Percentiles rank a stretch among this genome's conserved stretches.
phyloP scores from a whole-genome alignment of 2,797 vertebrate species.

The Triplophysa bombifrons region DNA sequence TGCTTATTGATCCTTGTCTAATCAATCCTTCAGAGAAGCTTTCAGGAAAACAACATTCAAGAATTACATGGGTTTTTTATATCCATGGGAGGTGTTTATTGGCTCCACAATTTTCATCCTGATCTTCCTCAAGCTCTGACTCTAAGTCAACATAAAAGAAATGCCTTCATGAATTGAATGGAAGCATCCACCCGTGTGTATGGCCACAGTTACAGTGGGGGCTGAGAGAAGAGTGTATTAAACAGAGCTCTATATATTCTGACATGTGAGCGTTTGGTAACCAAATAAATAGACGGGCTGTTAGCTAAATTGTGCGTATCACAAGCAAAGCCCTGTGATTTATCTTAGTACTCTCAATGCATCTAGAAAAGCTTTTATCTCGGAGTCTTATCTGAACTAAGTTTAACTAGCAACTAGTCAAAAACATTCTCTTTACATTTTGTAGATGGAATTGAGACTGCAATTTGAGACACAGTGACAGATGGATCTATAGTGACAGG shows the following conservation, averaged over 20 bases:
- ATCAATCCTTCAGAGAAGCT: not conserved
- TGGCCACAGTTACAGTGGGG: conserved; percentile 38
- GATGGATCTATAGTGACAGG: not conserved
- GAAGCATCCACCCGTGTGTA: conserved; percentile 51
- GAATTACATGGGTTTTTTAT: not conserved
- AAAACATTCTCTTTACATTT: not conserved
- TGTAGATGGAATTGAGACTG: not conserved
- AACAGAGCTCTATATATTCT: conserved; percentile 43
- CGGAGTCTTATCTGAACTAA: not conserved
- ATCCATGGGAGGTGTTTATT: not conserved
- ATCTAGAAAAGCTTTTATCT: conserved; percentile 10
- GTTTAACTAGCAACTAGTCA: not conserved
- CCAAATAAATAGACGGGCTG: conserved; percentile 26
- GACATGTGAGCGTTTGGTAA: conserved; percentile 36
- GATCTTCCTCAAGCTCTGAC: conserved; percentile 28
- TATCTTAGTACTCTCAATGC: not conserved
- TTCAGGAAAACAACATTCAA: not conserved
- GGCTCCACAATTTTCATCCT: not conserved
- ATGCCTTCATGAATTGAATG: conserved; percentile 53
- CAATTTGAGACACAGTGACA: not conserved
- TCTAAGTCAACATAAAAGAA: conserved; percentile 33
- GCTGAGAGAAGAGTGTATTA: conserved; percentile 40
- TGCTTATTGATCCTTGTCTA: not conserved
- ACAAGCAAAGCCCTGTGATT: not conserved
- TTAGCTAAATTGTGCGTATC: conserved; percentile 7